These are phyloP conservation scores for Hecatera dysodea DNA, from an alignment of 2,888 invertebrate genomes.

Conservation along the genomic window DNA sequence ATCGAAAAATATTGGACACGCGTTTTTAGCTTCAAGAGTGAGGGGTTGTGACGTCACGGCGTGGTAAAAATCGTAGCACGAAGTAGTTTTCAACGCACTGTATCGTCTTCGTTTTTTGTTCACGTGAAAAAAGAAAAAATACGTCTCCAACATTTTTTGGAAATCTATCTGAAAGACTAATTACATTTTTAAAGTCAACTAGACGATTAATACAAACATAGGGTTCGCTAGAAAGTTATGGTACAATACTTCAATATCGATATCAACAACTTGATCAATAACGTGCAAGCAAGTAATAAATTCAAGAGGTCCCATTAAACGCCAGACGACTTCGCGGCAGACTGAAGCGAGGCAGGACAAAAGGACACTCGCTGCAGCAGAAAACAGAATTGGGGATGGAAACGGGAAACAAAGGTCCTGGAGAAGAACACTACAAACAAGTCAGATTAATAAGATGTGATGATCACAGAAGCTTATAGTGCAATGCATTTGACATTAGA, in stretches of 20 bases:
- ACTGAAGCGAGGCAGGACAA: neutral
- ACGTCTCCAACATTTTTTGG: too few relatives aligned
- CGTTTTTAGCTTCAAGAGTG: too few relatives aligned
- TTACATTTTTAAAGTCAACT: too few relatives aligned
- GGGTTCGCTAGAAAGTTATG: neutral
- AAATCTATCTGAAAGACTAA: too few relatives aligned
- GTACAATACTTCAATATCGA: neutral
- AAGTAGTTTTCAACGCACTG: too few relatives aligned
- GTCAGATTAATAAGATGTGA: neutral
- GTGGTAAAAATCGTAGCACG: too few relatives aligned
- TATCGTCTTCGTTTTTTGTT: too few relatives aligned
- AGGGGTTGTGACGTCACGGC: too few relatives aligned
- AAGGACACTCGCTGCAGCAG: neutral
- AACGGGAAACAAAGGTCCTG: neutral
- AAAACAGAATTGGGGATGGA: neutral
- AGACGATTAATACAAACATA: neutral
- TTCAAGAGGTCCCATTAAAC: neutral
- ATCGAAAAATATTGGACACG: too few relatives aligned
- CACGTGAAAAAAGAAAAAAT: too few relatives aligned
- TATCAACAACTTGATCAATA: neutral
- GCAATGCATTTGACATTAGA: conserved; percentile 5
- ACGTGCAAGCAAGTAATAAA: neutral
- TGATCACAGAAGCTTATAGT: neutral
- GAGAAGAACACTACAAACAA: neutral
- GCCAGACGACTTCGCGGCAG: neutral